Percentiles rank a stretch among this genome's conserved stretches.
These are phyloP conservation scores for Ascaphus truei DNA, from an alignment of 2,113 vertebrate species.

Conservation along the genomic window DNA sequence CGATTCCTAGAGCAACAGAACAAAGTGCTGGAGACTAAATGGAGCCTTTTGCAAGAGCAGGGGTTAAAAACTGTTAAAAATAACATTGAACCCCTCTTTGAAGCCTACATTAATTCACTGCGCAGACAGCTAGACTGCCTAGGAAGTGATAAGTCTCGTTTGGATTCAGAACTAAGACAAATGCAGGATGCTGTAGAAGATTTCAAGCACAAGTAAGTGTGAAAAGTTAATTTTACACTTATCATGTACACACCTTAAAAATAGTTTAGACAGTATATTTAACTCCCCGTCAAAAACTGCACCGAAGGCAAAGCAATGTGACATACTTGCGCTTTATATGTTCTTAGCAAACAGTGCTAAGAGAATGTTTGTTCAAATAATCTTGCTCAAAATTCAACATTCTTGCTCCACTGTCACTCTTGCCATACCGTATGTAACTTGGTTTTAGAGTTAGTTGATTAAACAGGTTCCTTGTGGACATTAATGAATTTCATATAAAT, in stretches of 20 bases:
- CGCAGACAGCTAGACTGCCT: constrained; percentile 66
- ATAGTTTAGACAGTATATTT: too few species aligned
- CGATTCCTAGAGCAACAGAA: constrained; percentile 56
- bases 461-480: too few species aligned
- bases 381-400: too few species aligned
- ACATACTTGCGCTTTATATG: neutral
- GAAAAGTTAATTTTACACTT: neutral
- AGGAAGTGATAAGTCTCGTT: constrained; percentile 66
- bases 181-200: constrained; percentile 64
- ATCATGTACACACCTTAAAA: too few species aligned
- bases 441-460: too few species aligned
- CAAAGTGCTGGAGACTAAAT: constrained; percentile 56
- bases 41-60: constrained; percentile 54
- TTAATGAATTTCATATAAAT: too few species aligned
- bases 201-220: constrained; percentile 64
- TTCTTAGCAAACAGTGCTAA: neutral
- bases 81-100: constrained; percentile 78
- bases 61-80: constrained; percentile 46
- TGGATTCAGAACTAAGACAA: constrained; percentile 62
- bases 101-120: constrained; percentile 74
- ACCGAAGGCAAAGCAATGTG: too few species aligned
- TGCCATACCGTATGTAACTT: too few species aligned
- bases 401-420: too few species aligned
- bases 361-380: too few species aligned
- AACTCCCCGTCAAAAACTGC: too few species aligned